Evolutionary conservation across 2,888 invertebrate genomes (phyloP).

Genomic region (Conus canariensis): DNA sequence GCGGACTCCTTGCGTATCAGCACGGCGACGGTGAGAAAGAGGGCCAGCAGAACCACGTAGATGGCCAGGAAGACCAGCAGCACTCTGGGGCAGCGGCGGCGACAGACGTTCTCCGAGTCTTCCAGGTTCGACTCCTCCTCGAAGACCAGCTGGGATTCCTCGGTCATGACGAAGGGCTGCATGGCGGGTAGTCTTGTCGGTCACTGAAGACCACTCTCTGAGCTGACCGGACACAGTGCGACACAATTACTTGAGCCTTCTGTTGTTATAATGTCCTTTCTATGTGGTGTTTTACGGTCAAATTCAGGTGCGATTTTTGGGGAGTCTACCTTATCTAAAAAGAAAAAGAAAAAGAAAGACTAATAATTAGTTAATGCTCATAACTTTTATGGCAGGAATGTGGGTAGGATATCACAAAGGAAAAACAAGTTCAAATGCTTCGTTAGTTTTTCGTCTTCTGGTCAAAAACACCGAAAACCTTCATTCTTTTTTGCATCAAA

Average conservation of each 20-base stretch:
- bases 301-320: too few species aligned
- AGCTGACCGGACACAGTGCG: background rate
- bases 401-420: too few species aligned
- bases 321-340: too few species aligned
- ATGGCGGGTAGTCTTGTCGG: background rate
- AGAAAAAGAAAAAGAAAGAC: too few species aligned
- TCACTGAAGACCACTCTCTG: background rate
- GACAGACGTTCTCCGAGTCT: background rate
- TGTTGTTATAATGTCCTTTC: background rate
- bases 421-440: too few species aligned
- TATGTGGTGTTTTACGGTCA: background rate
- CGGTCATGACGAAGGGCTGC: background rate
- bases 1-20: conserved; percentile 25
- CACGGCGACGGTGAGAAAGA: conserved; percentile 32
- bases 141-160: conserved; percentile 9
- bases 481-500: too few species aligned
- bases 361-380: too few species aligned
- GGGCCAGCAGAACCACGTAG: conserved; percentile 20
- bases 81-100: conserved; percentile 18
- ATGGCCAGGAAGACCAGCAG: conserved; percentile 28
- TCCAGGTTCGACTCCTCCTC: conserved; percentile 24
- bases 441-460: too few species aligned
- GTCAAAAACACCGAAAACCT: too few species aligned
- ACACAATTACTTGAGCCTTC: background rate
- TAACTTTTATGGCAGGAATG: too few species aligned